Conservation (phyloP, 92 coral and sea anemone species). For the Ricordea florida region DNA sequence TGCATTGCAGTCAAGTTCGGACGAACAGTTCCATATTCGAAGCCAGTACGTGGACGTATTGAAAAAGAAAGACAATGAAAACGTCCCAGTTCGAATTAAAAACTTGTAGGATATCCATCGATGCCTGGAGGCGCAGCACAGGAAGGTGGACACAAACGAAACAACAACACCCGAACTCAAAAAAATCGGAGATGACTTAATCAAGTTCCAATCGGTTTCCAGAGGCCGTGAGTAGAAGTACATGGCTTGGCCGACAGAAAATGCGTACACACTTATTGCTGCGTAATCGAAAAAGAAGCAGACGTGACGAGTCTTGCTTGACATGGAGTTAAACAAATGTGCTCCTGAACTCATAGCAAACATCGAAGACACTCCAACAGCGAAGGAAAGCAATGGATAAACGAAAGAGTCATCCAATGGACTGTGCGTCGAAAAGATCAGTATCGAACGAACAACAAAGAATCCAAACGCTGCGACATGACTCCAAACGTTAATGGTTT, state of each 20-base stretch:
- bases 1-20: conserved; percentile 62
- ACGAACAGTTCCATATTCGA: conserved; percentile 67
- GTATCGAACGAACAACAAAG: conserved; percentile 57
- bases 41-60: conserved; percentile 80
- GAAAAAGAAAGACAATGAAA: conserved; percentile 65
- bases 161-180: conserved; percentile 57
- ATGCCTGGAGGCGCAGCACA: conserved; percentile 94
- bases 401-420: conserved; percentile 80
- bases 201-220: conserved; percentile 38
- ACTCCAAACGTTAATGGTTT: conserved; percentile 92
- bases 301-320: conserved; percentile 80
- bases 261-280: conserved; percentile 88
- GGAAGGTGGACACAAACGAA: conserved; percentile 65
- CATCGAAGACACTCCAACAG: conserved; percentile 72
- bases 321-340: conserved; percentile 91
- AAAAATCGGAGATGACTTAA: conserved; percentile 59
- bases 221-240: conserved; percentile 91
- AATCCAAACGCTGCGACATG: conserved; percentile 69
- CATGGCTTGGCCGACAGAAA: conserved; percentile 88
- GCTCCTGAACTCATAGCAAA: conserved; percentile 86
- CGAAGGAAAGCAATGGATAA: conserved; percentile 85
- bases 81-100: conserved; percentile 81
- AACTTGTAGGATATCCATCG: conserved; percentile 78
- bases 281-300: conserved; percentile 98
- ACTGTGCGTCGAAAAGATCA: conserved; percentile 46